Evolutionary conservation across 2,797 vertebrate species (phyloP).

Genomic region (Protonibea diacanthus): DNA sequence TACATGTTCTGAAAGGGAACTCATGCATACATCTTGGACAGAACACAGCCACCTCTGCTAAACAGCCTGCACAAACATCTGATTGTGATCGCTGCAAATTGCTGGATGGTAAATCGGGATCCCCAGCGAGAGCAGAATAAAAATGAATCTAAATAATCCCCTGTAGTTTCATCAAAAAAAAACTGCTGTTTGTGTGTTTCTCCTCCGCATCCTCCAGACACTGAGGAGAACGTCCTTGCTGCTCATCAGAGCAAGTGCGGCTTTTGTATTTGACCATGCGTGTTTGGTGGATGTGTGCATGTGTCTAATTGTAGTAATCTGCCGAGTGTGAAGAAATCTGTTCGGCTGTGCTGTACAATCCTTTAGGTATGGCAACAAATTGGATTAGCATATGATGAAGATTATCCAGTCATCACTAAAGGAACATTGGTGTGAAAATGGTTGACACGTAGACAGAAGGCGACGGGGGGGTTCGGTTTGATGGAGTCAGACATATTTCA

Average conservation of each 20-base stretch:
- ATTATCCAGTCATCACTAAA: constrained; percentile 41
- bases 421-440: constrained; percentile 29
- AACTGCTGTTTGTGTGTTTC: constrained; percentile 38
- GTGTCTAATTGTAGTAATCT: constrained; percentile 44
- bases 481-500: constrained; percentile 38
- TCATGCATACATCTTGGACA: background rate
- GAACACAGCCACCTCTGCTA: background rate
- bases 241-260: constrained; percentile 2
- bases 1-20: background rate
- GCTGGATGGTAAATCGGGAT: constrained; percentile 3
- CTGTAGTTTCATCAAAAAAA: constrained; percentile 44
- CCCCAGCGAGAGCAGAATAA: background rate
- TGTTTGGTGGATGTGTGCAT: constrained; percentile 5
- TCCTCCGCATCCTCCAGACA: constrained; percentile 17
- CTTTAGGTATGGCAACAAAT: constrained; percentile 41
- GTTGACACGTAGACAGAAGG: constrained; percentile 19
- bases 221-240: constrained; percentile 10
- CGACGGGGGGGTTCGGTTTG: background rate
- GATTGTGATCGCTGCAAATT: constrained; percentile 10
- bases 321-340: constrained; percentile 43
- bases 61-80: background rate
- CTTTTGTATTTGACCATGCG: constrained; percentile 35
- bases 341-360: constrained; percentile 31
- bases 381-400: constrained; percentile 55
- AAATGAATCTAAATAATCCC: constrained; percentile 12